These are phyloP conservation scores for Phataginus tricuspis DNA, from an alignment of 2,797 vertebrate genomes.

Conservation along the genomic window DNA sequence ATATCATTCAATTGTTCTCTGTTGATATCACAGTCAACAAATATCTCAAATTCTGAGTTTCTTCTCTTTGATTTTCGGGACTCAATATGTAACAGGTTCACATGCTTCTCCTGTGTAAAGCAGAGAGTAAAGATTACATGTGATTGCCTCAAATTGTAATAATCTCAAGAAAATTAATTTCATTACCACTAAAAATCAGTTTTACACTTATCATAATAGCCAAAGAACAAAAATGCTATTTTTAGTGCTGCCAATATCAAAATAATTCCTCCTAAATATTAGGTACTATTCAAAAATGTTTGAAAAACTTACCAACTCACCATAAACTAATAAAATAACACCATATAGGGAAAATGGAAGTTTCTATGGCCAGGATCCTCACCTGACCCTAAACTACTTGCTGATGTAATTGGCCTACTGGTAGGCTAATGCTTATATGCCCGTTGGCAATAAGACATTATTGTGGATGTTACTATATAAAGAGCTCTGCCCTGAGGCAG, in stretches of 20 bases:
- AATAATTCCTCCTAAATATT: neutral
- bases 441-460: no score
- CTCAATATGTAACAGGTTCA: conserved; percentile 97
- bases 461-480: no score
- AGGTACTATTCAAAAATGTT: conserved; percentile 6
- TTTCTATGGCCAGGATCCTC: no score
- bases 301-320: conserved; percentile 14
- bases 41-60: conserved; percentile 98
- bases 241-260: neutral
- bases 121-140: neutral
- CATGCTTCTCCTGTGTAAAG: conserved; percentile 93
- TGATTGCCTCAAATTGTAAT: neutral
- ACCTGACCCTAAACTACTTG: no score
- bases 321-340: conserved; percentile 13
- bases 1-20: conserved; percentile 95
- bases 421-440: no score
- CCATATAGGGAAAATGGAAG: no score
- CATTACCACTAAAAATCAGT: neutral
- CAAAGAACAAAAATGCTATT: neutral
- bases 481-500: no score
- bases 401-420: no score
- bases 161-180: neutral
- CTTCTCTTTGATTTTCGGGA: conserved; percentile 96
- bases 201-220: neutral
- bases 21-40: conserved; percentile 97